Percentiles rank a stretch among this genome's conserved stretches.
Evolutionary conservation across 2,888 invertebrate species (phyloP).

Genomic region (Allygus modestus): DNA sequence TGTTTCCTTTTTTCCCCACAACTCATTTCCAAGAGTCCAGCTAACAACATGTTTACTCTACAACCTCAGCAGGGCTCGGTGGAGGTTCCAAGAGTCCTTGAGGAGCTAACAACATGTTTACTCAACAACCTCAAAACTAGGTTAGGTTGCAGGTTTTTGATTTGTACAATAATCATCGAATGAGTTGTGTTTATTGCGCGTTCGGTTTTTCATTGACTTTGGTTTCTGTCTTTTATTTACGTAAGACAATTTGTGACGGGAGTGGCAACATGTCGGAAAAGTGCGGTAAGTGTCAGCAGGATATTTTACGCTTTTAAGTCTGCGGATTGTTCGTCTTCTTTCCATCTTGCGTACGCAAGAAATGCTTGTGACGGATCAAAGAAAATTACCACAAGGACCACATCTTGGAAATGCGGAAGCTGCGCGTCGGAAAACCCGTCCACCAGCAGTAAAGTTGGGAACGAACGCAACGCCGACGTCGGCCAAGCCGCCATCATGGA

Average conservation of each 20-base stretch:
- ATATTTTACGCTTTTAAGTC: neutral
- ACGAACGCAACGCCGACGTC: neutral
- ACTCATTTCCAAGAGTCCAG: too few relatives aligned
- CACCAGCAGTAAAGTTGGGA: neutral
- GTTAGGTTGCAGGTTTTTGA: neutral
- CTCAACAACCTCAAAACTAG: too few relatives aligned
- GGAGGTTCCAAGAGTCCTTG: too few relatives aligned
- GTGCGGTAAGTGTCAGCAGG: neutral
- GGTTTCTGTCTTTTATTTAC: neutral
- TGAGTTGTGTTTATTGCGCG: neutral
- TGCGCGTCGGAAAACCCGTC: neutral
- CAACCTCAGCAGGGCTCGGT: too few relatives aligned
- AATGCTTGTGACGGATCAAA: neutral
- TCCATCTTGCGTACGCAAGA: neutral
- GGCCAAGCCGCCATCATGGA: constrained; percentile 4
- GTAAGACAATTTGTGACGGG: neutral
- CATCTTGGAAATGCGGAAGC: neutral
- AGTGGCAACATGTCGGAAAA: neutral
- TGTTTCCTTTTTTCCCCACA: too few relatives aligned
- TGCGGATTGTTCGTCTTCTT: neutral
- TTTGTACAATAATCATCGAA: neutral
- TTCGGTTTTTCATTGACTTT: neutral
- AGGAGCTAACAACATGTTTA: too few relatives aligned
- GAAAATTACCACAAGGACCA: neutral
- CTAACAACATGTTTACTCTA: too few relatives aligned